Evolutionary conservation across 2,888 invertebrate genomes (phyloP).

Genomic region (Petrophora chlorosata): DNA sequence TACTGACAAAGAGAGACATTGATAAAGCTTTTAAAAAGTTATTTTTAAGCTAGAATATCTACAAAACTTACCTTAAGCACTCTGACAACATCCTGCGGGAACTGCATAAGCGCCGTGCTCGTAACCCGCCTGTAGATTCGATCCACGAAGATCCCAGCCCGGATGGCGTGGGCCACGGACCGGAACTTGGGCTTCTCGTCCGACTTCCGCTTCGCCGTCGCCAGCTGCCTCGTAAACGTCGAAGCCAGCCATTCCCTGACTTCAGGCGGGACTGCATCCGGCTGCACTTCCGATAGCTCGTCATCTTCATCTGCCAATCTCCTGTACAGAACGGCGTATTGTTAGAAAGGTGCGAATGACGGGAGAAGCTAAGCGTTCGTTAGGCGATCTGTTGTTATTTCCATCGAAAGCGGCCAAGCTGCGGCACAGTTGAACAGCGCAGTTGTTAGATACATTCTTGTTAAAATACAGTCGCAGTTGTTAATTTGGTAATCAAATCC

Average conservation of each 20-base stretch:
- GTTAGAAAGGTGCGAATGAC: constrained; percentile 35
- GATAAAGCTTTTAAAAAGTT: too few species aligned
- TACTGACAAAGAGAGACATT: too few species aligned
- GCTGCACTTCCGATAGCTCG: constrained; percentile 97
- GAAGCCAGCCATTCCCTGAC: constrained; percentile 98
- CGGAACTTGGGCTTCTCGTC: constrained; percentile 95
- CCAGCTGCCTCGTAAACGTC: constrained; percentile 96
- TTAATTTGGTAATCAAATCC: neutral
- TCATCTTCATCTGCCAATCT: constrained; percentile 95
- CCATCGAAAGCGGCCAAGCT: constrained; percentile 53
- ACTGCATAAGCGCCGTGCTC: constrained; percentile 91
- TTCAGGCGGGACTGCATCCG: constrained; percentile 97
- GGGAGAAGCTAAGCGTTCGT: constrained; percentile 5
- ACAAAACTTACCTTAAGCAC: constrained; percentile 89
- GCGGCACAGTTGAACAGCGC: constrained; percentile 22
- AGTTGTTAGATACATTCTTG: neutral
- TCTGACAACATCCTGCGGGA: constrained; percentile 93
- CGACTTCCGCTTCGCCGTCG: constrained; percentile 88
- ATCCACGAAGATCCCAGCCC: constrained; percentile 98
- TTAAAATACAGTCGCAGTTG: neutral
- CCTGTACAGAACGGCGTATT: constrained; percentile 73
- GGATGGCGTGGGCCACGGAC: constrained; percentile 97
- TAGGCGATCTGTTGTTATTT: constrained; percentile 27
- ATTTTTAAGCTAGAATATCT: neutral
- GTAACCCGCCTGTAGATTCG: constrained; percentile 94